Evolutionary conservation across 1,140 invertebrate species (phyloP).

Genomic region (Drosophila sulfurigaster): DNA sequence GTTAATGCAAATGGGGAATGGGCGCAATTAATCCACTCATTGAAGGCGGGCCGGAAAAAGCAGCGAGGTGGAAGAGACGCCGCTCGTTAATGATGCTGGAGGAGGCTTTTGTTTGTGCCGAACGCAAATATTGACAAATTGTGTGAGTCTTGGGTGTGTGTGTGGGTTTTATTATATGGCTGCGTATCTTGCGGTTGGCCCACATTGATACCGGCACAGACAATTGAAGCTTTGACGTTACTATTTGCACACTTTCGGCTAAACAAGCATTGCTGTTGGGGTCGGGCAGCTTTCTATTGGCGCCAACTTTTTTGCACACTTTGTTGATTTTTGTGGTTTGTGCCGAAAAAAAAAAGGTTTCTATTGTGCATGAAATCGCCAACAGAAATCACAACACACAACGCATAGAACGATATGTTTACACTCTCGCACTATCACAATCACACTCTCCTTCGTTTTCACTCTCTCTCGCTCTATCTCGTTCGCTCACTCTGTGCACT

Average conservation of each 20-base stretch:
- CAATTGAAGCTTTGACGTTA: slow-evolving; percentile 25
- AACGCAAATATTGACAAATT: slow-evolving; percentile 59
- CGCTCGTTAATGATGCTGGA: slow-evolving; percentile 34
- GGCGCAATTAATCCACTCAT: slow-evolving; percentile 9
- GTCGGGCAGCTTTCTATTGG: slow-evolving; percentile 57
- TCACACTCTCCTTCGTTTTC: slow-evolving; percentile 1
- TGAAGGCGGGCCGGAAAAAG: neutral
- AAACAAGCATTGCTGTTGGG: neutral
- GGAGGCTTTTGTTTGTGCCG: slow-evolving; percentile 23
- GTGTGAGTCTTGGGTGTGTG: slow-evolving; percentile 7
- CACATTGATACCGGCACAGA: slow-evolving; percentile 40
- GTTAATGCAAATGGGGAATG: slow-evolving; percentile 24
- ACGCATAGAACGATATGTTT: slow-evolving; percentile 36
- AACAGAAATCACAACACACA: slow-evolving; percentile 40
- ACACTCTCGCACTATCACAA: neutral
- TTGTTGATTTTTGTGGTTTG: slow-evolving; percentile 74
- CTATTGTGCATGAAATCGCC: slow-evolving; percentile 58
- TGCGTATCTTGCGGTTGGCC: slow-evolving; percentile 45
- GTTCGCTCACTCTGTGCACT: slow-evolving; percentile 28
- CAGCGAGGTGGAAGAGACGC: neutral
- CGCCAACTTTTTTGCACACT: slow-evolving; percentile 58
- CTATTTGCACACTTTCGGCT: slow-evolving; percentile 41
- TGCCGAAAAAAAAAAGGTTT: slow-evolving; percentile 47
- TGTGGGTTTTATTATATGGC: slow-evolving; percentile 3
- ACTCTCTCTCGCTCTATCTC: slow-evolving; percentile 8